phyloP scores from a whole-genome alignment of 2,888 invertebrate species.

The Chymomyza caudatula region DNA sequence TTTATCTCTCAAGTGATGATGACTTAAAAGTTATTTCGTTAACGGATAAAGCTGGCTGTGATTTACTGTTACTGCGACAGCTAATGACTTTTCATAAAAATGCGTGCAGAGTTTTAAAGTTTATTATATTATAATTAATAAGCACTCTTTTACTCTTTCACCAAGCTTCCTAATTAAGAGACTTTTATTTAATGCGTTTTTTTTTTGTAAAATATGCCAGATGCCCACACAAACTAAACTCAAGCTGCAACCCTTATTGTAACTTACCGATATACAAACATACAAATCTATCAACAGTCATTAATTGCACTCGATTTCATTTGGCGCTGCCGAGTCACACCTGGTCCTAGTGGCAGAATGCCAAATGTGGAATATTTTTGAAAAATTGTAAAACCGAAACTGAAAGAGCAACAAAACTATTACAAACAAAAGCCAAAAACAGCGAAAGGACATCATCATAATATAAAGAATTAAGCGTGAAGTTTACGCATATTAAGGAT shows the following conservation, averaged over 20 bases:
- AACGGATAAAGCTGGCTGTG: background rate
- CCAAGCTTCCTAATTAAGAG: background rate
- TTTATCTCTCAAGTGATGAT: background rate
- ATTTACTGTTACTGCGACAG: background rate
- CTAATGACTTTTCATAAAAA: background rate
- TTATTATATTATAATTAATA: background rate
- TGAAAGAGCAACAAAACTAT: slow-evolving; percentile 37
- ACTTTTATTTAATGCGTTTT: background rate
- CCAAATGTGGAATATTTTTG: slow-evolving; percentile 43
- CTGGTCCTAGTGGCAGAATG: slow-evolving; percentile 40
- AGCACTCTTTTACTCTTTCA: background rate
- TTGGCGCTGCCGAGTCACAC: slow-evolving; percentile 43
- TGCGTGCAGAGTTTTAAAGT: background rate
- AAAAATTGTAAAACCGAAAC: slow-evolving; percentile 51
- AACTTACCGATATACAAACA: slow-evolving; percentile 62
- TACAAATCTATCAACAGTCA: slow-evolving; percentile 69
- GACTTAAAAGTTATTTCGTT: background rate
- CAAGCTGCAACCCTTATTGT: slow-evolving; percentile 28
- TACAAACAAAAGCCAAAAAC: slow-evolving; percentile 65
- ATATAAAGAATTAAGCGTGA: slow-evolving; percentile 75
- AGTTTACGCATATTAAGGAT: slow-evolving; percentile 76
- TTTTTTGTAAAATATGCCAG: slow-evolving; percentile 12
- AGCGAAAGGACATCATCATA: slow-evolving; percentile 72
- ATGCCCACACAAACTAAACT: slow-evolving; percentile 15
- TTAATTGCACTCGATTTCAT: slow-evolving; percentile 54